Percentiles rank a stretch among this genome's conserved stretches.
Evolutionary conservation across 2,797 vertebrate species (phyloP).

Genomic region (Lacerta viridis): DNA sequence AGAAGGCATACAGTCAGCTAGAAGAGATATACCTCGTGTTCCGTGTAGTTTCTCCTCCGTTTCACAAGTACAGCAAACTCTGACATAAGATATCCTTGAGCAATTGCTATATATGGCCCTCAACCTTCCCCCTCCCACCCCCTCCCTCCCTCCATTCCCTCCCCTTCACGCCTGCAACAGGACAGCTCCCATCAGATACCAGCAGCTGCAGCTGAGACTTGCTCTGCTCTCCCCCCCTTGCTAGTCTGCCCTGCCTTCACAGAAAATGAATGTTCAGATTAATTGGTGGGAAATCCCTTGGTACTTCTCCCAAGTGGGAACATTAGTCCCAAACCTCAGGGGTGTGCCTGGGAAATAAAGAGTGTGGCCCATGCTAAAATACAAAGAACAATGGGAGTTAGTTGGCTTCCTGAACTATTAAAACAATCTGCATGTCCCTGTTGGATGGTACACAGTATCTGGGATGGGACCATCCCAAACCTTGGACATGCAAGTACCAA

Average conservation of each 20-base stretch:
- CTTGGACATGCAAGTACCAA: neutral
- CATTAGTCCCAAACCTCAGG: neutral
- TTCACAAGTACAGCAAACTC: conserved; percentile 66
- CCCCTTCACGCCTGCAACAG: conserved; percentile 58
- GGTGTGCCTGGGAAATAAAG: neutral
- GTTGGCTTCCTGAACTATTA: neutral
- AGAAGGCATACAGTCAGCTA: conserved; percentile 53
- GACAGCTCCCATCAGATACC: conserved; percentile 12
- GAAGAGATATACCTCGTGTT: conserved; percentile 72
- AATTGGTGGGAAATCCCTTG: neutral
- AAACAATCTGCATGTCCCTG: neutral
- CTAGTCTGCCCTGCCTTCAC: neutral
- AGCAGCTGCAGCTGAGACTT: conserved; percentile 25
- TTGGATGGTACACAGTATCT: neutral
- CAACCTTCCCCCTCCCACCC: conserved; percentile 35
- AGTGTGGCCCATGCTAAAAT: neutral
- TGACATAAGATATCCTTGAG: conserved; percentile 72
- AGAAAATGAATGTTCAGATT: conserved; percentile 8
- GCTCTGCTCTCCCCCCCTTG: neutral
- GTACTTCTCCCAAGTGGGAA: conserved; percentile 9
- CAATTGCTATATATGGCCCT: conserved; percentile 65
- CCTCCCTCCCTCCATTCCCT: conserved; percentile 50
- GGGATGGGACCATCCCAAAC: neutral
- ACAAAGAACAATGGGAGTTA: neutral
- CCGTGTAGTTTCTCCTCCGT: conserved; percentile 60